A percentile compares a stretch with the other conserved stretches of the same genome.
phyloP scores from a whole-genome alignment of 2,113 vertebrate species.

The Pelmatolapia mariae region DNA sequence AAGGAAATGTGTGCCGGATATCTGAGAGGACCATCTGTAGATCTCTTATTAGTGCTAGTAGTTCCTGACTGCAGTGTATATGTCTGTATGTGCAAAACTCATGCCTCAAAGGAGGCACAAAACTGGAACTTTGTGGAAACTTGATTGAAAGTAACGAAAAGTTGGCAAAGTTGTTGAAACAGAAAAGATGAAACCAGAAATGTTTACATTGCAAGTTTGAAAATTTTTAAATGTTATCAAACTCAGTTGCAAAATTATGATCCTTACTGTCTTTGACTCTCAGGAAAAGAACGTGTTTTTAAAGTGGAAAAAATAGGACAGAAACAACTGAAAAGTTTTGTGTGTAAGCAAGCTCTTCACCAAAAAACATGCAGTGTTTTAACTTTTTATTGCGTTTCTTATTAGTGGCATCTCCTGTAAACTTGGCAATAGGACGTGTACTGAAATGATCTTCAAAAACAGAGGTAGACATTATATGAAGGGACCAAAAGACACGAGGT shows the following conservation, averaged over 20 bases:
- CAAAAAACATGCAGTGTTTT: neutral
- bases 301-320: neutral
- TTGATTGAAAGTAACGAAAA: neutral
- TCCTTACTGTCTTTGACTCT: neutral
- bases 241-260: neutral
- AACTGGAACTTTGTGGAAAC: slow-evolving; percentile 6
- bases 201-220: neutral
- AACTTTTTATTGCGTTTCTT: neutral
- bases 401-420: neutral
- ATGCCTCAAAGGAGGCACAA: neutral
- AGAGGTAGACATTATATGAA: neutral
- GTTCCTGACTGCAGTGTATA: slow-evolving; percentile 4
- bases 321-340: neutral
- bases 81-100: neutral
- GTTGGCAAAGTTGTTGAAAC: neutral
- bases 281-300: neutral
- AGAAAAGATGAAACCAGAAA: neutral
- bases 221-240: neutral
- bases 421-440: neutral
- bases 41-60: neutral
- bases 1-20: slow-evolving; percentile 68
- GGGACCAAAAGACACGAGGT: neutral
- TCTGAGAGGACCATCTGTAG: slow-evolving; percentile 64
- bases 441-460: neutral
- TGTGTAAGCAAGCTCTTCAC: neutral